Percentiles rank a stretch among this genome's conserved stretches.
Evolutionary conservation across 1,140 invertebrate genomes (phyloP).

Genomic region (Leptinotarsa undecemlineata): DNA sequence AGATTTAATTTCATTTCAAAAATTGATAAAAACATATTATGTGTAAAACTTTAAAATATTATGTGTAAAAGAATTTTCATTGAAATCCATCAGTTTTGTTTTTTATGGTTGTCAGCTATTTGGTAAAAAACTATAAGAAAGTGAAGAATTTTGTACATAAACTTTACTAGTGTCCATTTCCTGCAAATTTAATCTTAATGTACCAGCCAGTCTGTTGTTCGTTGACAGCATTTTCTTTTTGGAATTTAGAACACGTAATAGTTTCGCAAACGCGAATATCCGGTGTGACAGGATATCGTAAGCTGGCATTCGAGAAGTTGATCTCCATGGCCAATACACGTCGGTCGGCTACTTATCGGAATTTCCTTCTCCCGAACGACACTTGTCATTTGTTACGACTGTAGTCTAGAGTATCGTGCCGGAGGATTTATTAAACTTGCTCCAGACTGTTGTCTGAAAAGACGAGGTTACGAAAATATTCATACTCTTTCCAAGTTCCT

Average conservation of each 20-base stretch:
- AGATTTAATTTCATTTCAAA: too few species aligned
- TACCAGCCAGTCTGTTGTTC: not conserved
- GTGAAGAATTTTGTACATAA: not conserved
- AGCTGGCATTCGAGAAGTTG: not conserved
- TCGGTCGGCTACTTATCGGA: slow-evolving; percentile 1
- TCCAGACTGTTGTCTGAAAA: too few species aligned
- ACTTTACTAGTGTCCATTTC: not conserved
- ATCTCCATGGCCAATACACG: not conserved
- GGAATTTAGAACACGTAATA: not conserved
- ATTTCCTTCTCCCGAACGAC: not conserved
- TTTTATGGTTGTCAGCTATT: too few species aligned
- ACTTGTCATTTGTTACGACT: not conserved
- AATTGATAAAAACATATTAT: too few species aligned
- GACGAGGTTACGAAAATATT: too few species aligned
- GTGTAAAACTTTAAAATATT: too few species aligned
- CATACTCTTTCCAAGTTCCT: too few species aligned
- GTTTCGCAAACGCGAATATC: slow-evolving; percentile 1
- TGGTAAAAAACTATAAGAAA: too few species aligned
- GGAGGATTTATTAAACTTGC: not conserved
- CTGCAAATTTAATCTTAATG: not conserved
- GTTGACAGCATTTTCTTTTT: not conserved
- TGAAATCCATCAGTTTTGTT: too few species aligned
- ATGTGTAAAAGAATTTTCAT: too few species aligned
- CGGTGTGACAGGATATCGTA: not conserved
- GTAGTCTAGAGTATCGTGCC: not conserved